Conservation (phyloP, 1,140 invertebrate species). For the Nebria ingens region DNA sequence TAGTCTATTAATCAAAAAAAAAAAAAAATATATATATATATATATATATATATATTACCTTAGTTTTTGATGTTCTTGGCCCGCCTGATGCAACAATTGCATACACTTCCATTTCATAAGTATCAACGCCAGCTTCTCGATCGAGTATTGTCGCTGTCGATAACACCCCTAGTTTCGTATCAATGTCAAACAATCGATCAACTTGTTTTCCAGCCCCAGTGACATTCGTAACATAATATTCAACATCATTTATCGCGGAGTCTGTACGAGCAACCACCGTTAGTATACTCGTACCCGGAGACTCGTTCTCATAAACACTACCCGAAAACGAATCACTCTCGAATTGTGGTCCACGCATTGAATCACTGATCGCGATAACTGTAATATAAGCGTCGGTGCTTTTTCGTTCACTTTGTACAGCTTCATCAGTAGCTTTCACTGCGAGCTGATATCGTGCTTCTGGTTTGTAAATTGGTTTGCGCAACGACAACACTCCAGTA, state of each 20-base stretch:
- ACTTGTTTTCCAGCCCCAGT: constrained; percentile 65
- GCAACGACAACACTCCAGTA: constrained; percentile 65
- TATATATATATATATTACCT: constrained; percentile 42
- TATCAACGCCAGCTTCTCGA: constrained; percentile 67
- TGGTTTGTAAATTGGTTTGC: constrained; percentile 45
- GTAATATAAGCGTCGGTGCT: constrained; percentile 77
- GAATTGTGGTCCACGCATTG: constrained; percentile 47
- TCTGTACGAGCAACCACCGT: constrained; percentile 58
- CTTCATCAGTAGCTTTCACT: constrained; percentile 84
- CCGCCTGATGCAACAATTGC: constrained; percentile 55
- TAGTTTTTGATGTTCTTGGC: constrained; percentile 63
- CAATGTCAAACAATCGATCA: constrained; percentile 79
- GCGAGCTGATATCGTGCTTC: constrained; percentile 71
- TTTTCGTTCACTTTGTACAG: constrained; percentile 71
- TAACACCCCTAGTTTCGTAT: constrained; percentile 76
- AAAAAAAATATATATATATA: constrained; percentile 1
- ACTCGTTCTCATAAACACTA: constrained; percentile 80
- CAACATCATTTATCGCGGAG: constrained; percentile 49
- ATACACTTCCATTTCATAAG: constrained; percentile 73
- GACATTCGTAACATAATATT: constrained; percentile 89
- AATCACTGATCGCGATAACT: constrained; percentile 50
- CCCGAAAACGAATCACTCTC: constrained; percentile 54
- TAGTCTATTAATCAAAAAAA: no score
- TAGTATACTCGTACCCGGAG: constrained; percentile 69
- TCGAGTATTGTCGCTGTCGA: constrained; percentile 77